Percentiles rank a stretch among this genome's conserved stretches.
Evolutionary conservation across 2,797 vertebrate genomes (phyloP).

Genomic region (Clarias pachynema): DNA sequence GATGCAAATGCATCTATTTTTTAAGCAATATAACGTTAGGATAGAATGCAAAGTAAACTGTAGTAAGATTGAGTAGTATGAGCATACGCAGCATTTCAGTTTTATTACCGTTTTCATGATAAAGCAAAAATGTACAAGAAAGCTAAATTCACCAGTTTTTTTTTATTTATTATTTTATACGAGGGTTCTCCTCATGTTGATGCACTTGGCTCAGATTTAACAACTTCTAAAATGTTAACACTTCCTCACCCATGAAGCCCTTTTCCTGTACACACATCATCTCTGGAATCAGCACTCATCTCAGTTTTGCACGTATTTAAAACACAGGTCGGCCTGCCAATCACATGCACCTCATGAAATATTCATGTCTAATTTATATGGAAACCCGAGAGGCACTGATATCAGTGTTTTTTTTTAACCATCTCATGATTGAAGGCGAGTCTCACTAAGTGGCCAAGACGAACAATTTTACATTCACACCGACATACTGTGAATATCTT

Average conservation of each 20-base stretch:
- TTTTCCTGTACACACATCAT: slow-evolving; percentile 15
- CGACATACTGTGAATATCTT: neutral
- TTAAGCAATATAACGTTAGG: neutral
- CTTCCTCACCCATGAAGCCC: too few relatives aligned
- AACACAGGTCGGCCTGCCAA: slow-evolving; percentile 2
- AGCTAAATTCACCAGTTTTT: neutral
- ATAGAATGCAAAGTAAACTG: neutral
- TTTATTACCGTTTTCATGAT: neutral
- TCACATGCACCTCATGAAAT: slow-evolving; percentile 24
- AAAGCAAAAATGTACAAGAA: neutral
- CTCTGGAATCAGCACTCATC: neutral
- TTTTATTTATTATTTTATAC: neutral
- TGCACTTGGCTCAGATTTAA: neutral
- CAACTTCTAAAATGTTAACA: neutral
- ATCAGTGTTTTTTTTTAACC: too few relatives aligned
- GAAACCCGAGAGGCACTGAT: slow-evolving; percentile 2
- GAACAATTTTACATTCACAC: neutral
- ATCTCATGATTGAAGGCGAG: neutral
- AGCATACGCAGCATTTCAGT: neutral
- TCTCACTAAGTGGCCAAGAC: neutral
- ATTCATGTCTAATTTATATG: slow-evolving; percentile 38
- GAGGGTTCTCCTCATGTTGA: neutral
- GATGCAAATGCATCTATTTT: neutral
- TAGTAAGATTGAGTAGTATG: neutral
- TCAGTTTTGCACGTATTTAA: neutral